Conservation (phyloP, 2,797 vertebrate species). For the Hoplostethus mediterraneus region DNA sequence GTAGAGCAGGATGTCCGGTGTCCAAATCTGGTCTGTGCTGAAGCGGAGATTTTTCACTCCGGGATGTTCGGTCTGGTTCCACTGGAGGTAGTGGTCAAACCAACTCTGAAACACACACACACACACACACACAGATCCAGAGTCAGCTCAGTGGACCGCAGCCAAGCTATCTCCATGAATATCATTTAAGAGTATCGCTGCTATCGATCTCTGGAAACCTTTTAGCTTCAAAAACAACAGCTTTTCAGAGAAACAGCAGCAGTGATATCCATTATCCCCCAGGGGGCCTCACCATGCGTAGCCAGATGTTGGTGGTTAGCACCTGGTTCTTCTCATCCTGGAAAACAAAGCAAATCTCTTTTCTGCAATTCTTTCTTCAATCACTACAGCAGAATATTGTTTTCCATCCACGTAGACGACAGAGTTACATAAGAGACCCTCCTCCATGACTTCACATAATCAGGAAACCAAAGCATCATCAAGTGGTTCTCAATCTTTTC, state of each 20-base stretch:
- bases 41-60: conserved; percentile 89
- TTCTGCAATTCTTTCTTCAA: too few species aligned
- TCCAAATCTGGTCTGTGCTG: conserved; percentile 88
- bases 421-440: not conserved
- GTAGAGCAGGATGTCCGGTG: conserved; percentile 87
- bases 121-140: conserved; percentile 22
- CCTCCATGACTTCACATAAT: not conserved
- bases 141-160: not conserved
- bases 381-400: not conserved
- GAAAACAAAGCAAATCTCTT: conserved; percentile 34
- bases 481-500: not conserved
- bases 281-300: conserved; percentile 84
- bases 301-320: conserved; percentile 87
- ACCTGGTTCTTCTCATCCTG: conserved; percentile 90
- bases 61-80: conserved; percentile 88
- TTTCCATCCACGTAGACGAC: not conserved
- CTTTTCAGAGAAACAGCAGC: not conserved
- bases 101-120: conserved; percentile 76
- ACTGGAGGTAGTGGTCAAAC: conserved; percentile 88
- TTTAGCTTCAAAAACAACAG: not conserved
- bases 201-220: not conserved
- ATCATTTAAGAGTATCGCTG: not conserved
- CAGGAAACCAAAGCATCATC: not conserved
- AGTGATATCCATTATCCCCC: conserved; percentile 19
- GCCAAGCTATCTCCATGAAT: not conserved